Evolutionary conservation across 2,113 vertebrate species (phyloP), one percentile per base, ranked within the genome.

Genomic region (Sapayoa aenigma): DNA sequence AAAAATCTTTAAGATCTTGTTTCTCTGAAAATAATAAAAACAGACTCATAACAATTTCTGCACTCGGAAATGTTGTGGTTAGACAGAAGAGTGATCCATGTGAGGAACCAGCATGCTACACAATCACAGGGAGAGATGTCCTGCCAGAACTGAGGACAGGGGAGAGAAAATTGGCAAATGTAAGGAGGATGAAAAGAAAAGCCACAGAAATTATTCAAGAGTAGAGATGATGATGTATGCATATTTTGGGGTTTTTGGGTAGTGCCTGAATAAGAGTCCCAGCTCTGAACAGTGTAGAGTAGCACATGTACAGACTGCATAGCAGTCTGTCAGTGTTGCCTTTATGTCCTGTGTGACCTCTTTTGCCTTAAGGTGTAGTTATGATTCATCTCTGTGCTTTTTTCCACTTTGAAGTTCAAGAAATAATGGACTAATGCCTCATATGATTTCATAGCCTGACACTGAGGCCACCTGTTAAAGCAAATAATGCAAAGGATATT

Each of bases 221-320:
- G 14, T 17, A 56, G 41, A 88, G 30, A 79, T 65, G 9, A 58
- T 27, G 15, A 16, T 0, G 5, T 66, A 33, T 63, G 14, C 7
- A 27, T 71, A n/a, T 59, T 83, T 68, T 49, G 5, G 3, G 3
- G 59, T 84, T 63, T 63, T 14, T 75, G 59, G 12, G 18, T 62
- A 74, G 12, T 9, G 17, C 19, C 14, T 55, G 52, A 60, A 35
- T 5, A 3, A 78, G 42, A 69, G 39, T 14, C 25, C 22, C 65
- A 46, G 78, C 28, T 44, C 30, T 0, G 0, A 56, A 19, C 7
- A 9, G 14, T 35, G 9, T 33, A 81, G 50, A 47, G 3, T 46
- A 71, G 42, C 35, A 81, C 11, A 1, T 27, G 21, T 14, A n/a
- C 7, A n/a, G 1, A 0, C 16, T 67, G 20, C 33, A 20, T 0